Conservation (phyloP, 2,888 invertebrate species). For the Vesta saturnalis region DNA sequence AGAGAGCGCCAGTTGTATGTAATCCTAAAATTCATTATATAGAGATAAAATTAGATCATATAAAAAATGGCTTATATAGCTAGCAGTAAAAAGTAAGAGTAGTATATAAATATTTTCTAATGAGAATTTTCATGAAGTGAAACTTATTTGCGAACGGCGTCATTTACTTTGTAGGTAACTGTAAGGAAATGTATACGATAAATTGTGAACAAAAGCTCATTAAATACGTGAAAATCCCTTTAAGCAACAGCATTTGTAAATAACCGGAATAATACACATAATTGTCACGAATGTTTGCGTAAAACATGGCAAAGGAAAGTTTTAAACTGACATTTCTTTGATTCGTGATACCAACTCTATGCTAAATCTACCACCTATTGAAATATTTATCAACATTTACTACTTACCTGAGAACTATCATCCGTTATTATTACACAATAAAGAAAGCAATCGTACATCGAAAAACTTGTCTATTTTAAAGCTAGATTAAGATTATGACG, state of each 20-base stretch:
- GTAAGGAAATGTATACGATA: conserved; percentile 7
- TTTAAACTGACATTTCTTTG: conserved; percentile 36
- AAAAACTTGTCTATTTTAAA: conserved; percentile 19
- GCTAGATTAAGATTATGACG: too few species aligned
- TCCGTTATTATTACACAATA: conserved; percentile 14
- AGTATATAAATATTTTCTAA: too few species aligned
- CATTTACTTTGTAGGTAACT: neutral
- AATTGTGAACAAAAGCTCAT: conserved; percentile 24
- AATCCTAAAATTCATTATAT: too few species aligned
- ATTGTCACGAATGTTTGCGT: conserved; percentile 41
- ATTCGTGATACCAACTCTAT: conserved; percentile 38
- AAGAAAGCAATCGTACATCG: conserved; percentile 16
- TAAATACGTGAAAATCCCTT: conserved; percentile 29
- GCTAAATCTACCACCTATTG: conserved; percentile 32
- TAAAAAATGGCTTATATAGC: too few species aligned
- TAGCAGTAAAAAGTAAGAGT: too few species aligned
- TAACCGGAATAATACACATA: conserved; percentile 33
- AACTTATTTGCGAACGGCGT: conserved; percentile 1
- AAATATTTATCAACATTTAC: conserved; percentile 28
- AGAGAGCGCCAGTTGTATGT: too few species aligned
- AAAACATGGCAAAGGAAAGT: conserved; percentile 42
- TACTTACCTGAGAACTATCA: too few species aligned
- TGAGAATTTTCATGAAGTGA: neutral
- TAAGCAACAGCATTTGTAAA: conserved; percentile 29
- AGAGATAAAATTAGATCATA: too few species aligned